Evolutionary conservation across 2,888 invertebrate genomes (phyloP), one percentile per base, ranked within the genome.

Genomic region (Brachyptera risi): DNA sequence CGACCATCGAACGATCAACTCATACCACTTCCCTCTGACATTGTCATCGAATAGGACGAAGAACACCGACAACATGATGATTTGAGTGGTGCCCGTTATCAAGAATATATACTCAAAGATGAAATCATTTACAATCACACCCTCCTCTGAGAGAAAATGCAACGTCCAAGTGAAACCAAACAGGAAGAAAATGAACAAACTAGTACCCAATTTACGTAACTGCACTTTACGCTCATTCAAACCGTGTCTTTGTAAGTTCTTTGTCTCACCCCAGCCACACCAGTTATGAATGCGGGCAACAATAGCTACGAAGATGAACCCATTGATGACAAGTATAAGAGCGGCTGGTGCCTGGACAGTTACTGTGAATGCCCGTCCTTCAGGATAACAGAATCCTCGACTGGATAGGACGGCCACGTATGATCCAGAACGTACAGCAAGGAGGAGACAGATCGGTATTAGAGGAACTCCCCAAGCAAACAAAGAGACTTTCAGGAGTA

Each of bases 371-470:
- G n/a, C n/a, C n/a, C n/a, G n/a, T n/a, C n/a, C n/a, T n/a, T n/a
- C n/a, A n/a, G 31, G 58, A 21, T 58, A 58, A 17, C 58, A 58
- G 26, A 58, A 35, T 1, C 47, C 58, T 24, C 47, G 35, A 31
- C 31, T 26, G 13, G 44, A 17, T 9, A n/a, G 19, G 17, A 19
- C 42, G 4, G 42, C 17, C 9, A 13, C 19, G 17, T 15, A 42
- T 9, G 21, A 4, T 2, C 21, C 17, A 1, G 3, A 1, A 2
- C 21, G 17, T 17, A 42, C 17, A 2, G 15, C 9, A 1, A 42
- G 5, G 17, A 42, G 38, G 38, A n/a, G 3, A 1, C 3, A 24
- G 11, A 57, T 42, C n/a, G 57, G 38, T 7, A 42, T 15, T 4
- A 40, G 37, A 11, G 57, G 57, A 2, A 57, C 9, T 7, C 57